Evolutionary conservation across 2,888 invertebrate genomes (phyloP).

Genomic region (Rhingia campestris): DNA sequence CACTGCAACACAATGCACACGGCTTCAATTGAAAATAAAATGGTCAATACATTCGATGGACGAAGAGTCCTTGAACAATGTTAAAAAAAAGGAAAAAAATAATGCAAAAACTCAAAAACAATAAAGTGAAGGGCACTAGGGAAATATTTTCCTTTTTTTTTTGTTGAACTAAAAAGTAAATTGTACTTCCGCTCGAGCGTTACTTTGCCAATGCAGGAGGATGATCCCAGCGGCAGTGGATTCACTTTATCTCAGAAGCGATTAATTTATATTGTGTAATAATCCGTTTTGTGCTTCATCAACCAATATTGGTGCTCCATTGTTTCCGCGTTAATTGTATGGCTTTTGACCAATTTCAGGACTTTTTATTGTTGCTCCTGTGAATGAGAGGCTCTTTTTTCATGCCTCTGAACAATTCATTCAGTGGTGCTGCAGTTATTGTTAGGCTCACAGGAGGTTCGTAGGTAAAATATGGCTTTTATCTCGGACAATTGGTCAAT

Average conservation of each 20-base stretch:
- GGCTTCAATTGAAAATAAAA: conserved; percentile 73
- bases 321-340: conserved; percentile 83
- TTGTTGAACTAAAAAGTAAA: conserved; percentile 67
- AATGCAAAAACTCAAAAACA: conserved; percentile 48
- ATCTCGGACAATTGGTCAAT: conserved; percentile 73
- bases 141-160: conserved; percentile 54
- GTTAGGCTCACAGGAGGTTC: conserved; percentile 69
- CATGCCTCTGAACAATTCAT: conserved; percentile 59
- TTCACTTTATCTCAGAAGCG: conserved; percentile 74
- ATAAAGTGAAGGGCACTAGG: conserved; percentile 69
- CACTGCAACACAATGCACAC: conserved; percentile 55
- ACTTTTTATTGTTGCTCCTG: conserved; percentile 20
- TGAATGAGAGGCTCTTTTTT: conserved; percentile 12
- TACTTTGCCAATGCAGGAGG: conserved; percentile 52
- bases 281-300: conserved; percentile 82
- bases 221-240: conserved; percentile 43
- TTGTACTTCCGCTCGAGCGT: conserved; percentile 67
- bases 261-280: conserved; percentile 82
- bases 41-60: conserved; percentile 65
- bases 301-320: conserved; percentile 81
- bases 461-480: conserved; percentile 73
- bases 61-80: conserved; percentile 70
- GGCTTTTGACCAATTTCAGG: conserved; percentile 79
- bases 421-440: conserved; percentile 60
- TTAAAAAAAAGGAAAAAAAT: conserved; percentile 14